Percentiles rank a stretch among this genome's conserved stretches.
These are phyloP conservation scores for Erethizon dorsatum DNA, from an alignment of 2,797 vertebrate genomes.

Conservation along the genomic window DNA sequence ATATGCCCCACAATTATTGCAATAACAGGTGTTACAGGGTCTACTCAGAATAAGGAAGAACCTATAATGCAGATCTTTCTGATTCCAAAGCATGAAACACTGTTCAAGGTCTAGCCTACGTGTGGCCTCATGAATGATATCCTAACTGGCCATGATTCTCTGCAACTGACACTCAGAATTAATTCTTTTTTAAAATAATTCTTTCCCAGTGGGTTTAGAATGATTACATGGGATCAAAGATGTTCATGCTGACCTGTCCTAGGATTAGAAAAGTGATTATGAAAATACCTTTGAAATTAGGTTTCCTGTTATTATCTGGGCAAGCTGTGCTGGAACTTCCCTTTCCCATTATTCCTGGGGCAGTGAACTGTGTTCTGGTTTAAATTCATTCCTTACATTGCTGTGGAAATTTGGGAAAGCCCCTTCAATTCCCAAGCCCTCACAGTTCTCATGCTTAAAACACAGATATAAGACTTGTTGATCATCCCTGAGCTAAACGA, in stretches of 20 bases:
- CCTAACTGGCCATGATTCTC: background rate
- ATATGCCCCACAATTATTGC: background rate
- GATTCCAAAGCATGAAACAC: background rate
- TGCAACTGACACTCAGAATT: background rate
- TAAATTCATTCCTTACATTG: background rate
- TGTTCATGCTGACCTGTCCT: background rate
- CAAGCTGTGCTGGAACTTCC: background rate
- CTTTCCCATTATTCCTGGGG: accelerated
- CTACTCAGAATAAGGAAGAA: background rate
- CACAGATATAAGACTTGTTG: background rate
- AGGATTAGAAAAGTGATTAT: background rate
- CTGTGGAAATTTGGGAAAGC: background rate
- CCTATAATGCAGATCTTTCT: background rate
- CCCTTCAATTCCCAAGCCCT: background rate
- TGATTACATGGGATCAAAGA: background rate
- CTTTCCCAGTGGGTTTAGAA: background rate
- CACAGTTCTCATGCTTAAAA: background rate
- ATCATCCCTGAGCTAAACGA: background rate
- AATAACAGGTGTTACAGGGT: background rate
- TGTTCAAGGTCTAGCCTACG: background rate
- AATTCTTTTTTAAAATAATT: background rate
- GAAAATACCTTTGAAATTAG: background rate
- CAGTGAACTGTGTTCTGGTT: background rate
- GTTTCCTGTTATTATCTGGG: background rate
- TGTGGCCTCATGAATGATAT: background rate